Conservation (phyloP, 2,797 vertebrate species). For the Todus mexicanus region DNA sequence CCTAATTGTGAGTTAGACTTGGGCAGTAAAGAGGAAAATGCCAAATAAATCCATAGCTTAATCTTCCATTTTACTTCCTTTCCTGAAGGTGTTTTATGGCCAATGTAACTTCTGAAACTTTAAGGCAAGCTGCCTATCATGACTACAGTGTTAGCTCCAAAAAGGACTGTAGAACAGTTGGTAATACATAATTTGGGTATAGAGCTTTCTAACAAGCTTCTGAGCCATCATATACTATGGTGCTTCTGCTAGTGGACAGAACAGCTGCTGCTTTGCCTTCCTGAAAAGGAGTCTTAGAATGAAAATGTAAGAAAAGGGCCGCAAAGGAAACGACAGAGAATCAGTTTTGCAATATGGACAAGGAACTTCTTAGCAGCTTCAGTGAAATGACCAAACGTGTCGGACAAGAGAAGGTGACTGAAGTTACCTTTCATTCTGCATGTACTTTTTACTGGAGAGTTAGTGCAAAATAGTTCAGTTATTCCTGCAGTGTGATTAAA, state of each 20-base stretch:
- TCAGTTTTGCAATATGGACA: accelerated
- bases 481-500: neutral
- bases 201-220: neutral
- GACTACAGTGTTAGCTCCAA: neutral
- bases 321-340: neutral
- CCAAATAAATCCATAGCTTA: neutral
- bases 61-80: neutral
- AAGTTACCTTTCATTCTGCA: neutral
- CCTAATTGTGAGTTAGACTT: neutral
- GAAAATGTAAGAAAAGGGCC: neutral
- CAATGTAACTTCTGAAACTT: neutral
- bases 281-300: neutral
- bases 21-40: neutral
- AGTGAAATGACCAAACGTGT: neutral
- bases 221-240: neutral
- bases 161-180: neutral
- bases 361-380: neutral
- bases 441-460: neutral
- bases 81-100: neutral
- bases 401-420: neutral
- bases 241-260: neutral
- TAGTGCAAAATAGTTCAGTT: neutral
- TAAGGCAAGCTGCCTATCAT: neutral
- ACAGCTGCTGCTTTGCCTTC: neutral
- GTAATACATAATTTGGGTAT: neutral